phyloP scores from a whole-genome alignment of 1,140 invertebrate species.

The Drosophila tani region DNA sequence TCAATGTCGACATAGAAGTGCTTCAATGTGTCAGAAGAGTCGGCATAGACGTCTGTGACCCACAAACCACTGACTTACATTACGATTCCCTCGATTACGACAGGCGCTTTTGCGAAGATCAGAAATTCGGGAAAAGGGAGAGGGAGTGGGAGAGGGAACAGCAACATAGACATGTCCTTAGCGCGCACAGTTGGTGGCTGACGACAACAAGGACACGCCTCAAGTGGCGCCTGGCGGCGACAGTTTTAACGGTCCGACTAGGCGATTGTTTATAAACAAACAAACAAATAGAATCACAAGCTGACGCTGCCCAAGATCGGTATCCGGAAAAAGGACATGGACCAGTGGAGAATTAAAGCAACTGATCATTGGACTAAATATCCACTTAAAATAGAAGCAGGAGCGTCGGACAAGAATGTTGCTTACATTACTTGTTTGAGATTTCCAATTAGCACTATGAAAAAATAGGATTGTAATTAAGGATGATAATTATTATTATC shows the following conservation, averaged over 20 bases:
- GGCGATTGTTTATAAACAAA: slow-evolving; percentile 73
- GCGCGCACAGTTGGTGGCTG: slow-evolving; percentile 70
- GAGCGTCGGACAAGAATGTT: slow-evolving; percentile 27
- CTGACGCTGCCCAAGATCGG: slow-evolving; percentile 29
- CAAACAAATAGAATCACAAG: slow-evolving; percentile 42
- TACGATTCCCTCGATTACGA: slow-evolving; percentile 22
- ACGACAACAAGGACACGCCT: slow-evolving; percentile 69
- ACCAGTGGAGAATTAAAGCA: slow-evolving; percentile 32
- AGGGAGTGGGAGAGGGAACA: background rate
- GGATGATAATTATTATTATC: background rate
- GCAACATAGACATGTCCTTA: slow-evolving; percentile 58
- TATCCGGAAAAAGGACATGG: slow-evolving; percentile 19
- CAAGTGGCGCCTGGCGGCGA: slow-evolving; percentile 65
- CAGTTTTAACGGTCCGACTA: slow-evolving; percentile 45
- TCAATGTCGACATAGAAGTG: slow-evolving; percentile 78
- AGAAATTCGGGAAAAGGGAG: background rate
- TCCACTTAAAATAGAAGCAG: slow-evolving; percentile 29
- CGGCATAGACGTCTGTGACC: slow-evolving; percentile 55
- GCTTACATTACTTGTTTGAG: no score
- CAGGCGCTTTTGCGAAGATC: slow-evolving; percentile 68
- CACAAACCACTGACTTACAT: slow-evolving; percentile 63
- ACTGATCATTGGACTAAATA: slow-evolving; percentile 37
- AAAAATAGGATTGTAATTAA: background rate
- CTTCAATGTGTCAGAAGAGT: slow-evolving; percentile 75
- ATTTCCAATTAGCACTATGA: background rate